Evolutionary conservation across 2,113 vertebrate genomes (phyloP).

Genomic region (Pseudopodoces humilis): DNA sequence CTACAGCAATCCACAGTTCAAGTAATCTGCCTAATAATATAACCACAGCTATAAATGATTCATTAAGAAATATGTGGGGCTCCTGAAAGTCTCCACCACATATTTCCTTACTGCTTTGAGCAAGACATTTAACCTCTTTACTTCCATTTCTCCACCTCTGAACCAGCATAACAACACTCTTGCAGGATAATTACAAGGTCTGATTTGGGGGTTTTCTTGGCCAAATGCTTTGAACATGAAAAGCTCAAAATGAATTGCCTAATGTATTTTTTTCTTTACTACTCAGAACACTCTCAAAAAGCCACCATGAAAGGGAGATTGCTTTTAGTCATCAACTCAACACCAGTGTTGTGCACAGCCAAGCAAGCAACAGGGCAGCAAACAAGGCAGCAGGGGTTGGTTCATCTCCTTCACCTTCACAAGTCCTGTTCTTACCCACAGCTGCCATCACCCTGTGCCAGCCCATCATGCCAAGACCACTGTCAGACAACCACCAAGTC

Average conservation of each 20-base stretch:
- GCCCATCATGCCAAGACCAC: neutral
- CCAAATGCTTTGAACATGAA: neutral
- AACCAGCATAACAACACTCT: neutral
- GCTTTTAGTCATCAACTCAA: neutral
- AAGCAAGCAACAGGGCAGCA: neutral
- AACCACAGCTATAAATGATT: slow-evolving; percentile 48
- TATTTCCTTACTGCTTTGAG: slow-evolving; percentile 23
- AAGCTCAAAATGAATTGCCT: neutral
- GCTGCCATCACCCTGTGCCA: neutral
- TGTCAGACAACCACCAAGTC: neutral
- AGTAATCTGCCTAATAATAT: slow-evolving; percentile 24
- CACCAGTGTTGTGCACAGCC: neutral
- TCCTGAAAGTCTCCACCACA: slow-evolving; percentile 58
- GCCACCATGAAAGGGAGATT: neutral
- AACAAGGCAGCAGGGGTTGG: neutral
- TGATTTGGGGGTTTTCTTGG: neutral
- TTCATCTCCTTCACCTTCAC: neutral
- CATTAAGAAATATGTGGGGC: slow-evolving; percentile 32
- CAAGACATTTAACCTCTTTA: slow-evolving; percentile 30
- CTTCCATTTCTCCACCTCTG: slow-evolving; percentile 29
- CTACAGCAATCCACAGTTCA: slow-evolving; percentile 17
- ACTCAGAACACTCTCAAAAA: neutral
- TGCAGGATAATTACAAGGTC: neutral
- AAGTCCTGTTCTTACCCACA: neutral
- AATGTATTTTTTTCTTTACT: neutral